These are phyloP conservation scores for Mactromeris polynyma DNA, from an alignment of 2,888 invertebrate species.

Conservation along the genomic window DNA sequence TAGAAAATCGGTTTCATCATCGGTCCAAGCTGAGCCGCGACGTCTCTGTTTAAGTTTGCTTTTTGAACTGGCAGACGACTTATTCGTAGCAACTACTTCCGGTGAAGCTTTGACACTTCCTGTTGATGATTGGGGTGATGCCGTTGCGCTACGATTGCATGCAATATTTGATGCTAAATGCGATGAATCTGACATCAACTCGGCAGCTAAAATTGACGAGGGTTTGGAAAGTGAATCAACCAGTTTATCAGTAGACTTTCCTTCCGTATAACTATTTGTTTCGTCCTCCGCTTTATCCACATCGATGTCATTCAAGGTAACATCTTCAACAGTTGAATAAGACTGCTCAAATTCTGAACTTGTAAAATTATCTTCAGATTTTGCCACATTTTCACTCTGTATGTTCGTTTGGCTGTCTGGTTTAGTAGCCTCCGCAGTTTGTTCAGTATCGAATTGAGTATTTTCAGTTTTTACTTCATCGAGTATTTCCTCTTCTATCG, in stretches of 20 bases:
- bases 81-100: background rate
- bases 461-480: background rate
- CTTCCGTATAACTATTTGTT: background rate
- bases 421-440: background rate
- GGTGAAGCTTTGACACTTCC: background rate
- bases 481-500: background rate
- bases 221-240: background rate
- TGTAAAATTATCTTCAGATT: background rate
- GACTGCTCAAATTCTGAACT: background rate
- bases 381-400: background rate
- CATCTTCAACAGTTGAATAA: background rate
- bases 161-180: background rate
- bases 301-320: background rate
- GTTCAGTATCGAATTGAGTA: background rate
- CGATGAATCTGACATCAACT: background rate
- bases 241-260: background rate
- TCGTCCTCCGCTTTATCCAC: no score
- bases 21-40: constrained; percentile 65
- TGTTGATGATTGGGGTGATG: constrained; percentile 23
- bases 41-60: constrained; percentile 25
- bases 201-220: constrained; percentile 5
- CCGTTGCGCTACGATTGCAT: background rate
- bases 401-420: background rate
- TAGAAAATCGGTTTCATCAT: constrained; percentile 63
- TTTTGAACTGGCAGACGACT: background rate